Percentiles rank a stretch among this genome's conserved stretches.
Evolutionary conservation across 2,888 invertebrate genomes (phyloP).

Genomic region (Cephus pygmeus): DNA sequence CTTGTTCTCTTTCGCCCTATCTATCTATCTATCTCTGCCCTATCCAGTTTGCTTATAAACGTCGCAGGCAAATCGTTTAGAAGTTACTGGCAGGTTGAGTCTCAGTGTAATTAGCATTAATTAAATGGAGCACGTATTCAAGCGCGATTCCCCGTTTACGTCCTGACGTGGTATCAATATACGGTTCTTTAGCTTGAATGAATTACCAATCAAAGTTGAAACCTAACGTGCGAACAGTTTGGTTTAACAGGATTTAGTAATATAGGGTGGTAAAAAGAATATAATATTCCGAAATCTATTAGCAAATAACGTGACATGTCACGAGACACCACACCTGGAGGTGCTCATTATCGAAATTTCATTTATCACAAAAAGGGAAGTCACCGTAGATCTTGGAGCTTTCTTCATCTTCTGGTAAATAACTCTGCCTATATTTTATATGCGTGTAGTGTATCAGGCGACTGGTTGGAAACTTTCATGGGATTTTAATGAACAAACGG

Average conservation of each 20-base stretch:
- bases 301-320: background rate
- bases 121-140: constrained; percentile 15
- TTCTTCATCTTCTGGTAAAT: background rate
- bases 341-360: background rate
- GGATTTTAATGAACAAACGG: too few relatives aligned
- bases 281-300: background rate
- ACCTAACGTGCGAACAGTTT: background rate
- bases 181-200: background rate
- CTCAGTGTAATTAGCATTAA: constrained; percentile 15
- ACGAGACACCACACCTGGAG: background rate
- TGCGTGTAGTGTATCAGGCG: background rate
- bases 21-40: background rate
- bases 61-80: background rate
- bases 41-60: background rate
- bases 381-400: background rate
- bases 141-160: background rate
- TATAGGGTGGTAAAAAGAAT: background rate
- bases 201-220: background rate
- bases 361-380: background rate
- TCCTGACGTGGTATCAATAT: background rate
- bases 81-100: background rate
- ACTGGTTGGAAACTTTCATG: background rate
- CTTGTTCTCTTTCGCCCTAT: background rate
- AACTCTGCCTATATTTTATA: background rate
- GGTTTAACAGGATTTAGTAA: background rate